These are phyloP conservation scores for Poeciliopsis paucimaculata DNA, from an alignment of 2,797 vertebrate species.

Conservation along the genomic window DNA sequence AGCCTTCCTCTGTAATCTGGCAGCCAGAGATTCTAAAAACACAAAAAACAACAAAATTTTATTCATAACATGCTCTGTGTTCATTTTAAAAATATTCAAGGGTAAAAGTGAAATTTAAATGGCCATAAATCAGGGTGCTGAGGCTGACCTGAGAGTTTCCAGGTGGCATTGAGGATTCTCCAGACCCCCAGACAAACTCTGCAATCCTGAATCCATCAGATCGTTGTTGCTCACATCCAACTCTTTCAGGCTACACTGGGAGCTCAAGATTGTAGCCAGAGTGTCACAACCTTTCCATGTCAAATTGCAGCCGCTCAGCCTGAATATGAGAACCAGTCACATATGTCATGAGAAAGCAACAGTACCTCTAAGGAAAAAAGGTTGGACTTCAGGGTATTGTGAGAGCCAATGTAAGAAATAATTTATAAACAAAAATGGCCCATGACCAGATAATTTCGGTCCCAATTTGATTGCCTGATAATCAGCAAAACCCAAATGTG, in stretches of 20 bases:
- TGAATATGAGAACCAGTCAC: not conserved
- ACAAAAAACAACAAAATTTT: not conserved
- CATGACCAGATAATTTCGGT: too few species aligned
- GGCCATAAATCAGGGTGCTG: not conserved
- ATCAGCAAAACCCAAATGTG: too few species aligned
- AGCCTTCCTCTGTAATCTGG: conserved; percentile 1
- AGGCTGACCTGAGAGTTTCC: conserved; percentile 5
- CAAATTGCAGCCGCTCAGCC: conserved; percentile 16
- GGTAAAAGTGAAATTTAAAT: not conserved
- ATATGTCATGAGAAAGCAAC: not conserved
- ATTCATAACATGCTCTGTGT: not conserved
- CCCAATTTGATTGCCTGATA: too few species aligned
- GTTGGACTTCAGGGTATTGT: not conserved
- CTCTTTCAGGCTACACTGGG: not conserved
- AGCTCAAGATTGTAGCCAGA: conserved; percentile 10
- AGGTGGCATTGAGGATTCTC: conserved; percentile 1
- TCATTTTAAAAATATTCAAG: not conserved
- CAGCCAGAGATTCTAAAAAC: not conserved
- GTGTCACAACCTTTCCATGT: conserved; percentile 19
- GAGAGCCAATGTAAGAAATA: not conserved
- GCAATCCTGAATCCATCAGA: not conserved
- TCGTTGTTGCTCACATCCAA: conserved; percentile 3
- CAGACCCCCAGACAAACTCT: not conserved
- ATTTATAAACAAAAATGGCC: too few species aligned
- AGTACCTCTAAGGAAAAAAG: not conserved